Evolutionary conservation across 2,797 vertebrate species (phyloP).

Genomic region (Sebastes minor): DNA sequence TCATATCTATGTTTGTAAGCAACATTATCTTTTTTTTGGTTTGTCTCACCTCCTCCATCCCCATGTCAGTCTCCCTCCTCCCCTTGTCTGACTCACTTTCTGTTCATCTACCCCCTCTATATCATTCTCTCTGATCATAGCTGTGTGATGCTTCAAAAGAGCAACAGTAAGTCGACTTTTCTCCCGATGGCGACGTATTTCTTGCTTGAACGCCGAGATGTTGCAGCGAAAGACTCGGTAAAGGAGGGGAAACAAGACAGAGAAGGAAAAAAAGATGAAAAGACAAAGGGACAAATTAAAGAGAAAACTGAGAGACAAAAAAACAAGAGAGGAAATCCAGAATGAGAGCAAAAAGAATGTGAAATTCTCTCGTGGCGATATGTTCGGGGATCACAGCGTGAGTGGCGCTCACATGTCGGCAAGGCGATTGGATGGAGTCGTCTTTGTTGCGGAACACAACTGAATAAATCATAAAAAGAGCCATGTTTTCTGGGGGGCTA

Average conservation of each 20-base stretch:
- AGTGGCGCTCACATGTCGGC: background rate
- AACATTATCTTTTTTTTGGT: background rate
- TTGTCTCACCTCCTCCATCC: background rate
- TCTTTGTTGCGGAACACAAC: conserved; percentile 2
- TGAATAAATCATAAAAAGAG: conserved; percentile 19
- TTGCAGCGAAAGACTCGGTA: background rate
- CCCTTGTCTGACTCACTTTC: background rate
- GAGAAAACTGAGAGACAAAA: background rate
- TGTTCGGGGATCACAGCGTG: conserved; percentile 29
- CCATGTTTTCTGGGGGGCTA: background rate
- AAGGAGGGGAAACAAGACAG: background rate
- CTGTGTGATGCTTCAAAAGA: conserved; percentile 48
- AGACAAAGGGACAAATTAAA: conserved; percentile 34
- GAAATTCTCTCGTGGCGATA: conserved; percentile 12
- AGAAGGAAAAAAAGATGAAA: conserved; percentile 11
- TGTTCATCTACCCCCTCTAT: background rate
- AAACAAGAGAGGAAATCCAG: conserved; percentile 14
- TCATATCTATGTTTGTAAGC: background rate
- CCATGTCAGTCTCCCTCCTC: background rate
- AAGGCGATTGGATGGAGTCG: background rate
- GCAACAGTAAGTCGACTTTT: conserved; percentile 30
- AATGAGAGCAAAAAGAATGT: conserved; percentile 17
- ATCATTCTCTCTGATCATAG: conserved; percentile 38
- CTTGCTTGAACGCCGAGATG: background rate
- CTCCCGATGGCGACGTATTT: conserved; percentile 39